A percentile compares a stretch with the other conserved stretches of the same genome.
Conservation (phyloP, 2,888 invertebrate species). For the Polietes domitor region DNA sequence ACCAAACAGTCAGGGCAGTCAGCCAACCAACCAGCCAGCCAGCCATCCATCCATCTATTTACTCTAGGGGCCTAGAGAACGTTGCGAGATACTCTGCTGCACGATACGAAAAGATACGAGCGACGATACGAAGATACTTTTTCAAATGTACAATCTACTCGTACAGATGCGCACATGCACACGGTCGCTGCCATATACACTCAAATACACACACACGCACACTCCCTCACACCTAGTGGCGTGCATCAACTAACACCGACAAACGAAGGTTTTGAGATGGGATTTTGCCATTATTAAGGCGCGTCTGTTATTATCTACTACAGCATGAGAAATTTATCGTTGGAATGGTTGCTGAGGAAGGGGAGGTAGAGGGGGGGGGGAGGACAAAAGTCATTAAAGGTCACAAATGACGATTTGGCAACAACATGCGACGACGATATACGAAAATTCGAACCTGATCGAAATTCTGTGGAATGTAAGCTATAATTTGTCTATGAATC, state of each 20-base stretch:
- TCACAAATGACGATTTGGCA: background rate
- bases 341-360: background rate
- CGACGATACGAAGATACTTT: constrained; percentile 35
- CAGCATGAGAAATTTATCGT: background rate
- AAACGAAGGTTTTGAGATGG: constrained; percentile 30
- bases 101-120: constrained; percentile 3
- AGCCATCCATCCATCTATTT: constrained; percentile 41
- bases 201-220: background rate
- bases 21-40: background rate
- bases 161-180: constrained; percentile 40
- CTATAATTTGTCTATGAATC: background rate
- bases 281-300: constrained; percentile 15
- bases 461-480: background rate
- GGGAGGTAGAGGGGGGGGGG: background rate
- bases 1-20: background rate
- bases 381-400: constrained; percentile 7
- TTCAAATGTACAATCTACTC: background rate
- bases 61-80: constrained; percentile 58
- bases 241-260: background rate
- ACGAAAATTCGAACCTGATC: constrained; percentile 10
- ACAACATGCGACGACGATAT: no score
- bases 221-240: background rate
- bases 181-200: background rate
- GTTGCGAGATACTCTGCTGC: background rate
- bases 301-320: background rate